Conservation (phyloP, 2,113 vertebrate genomes). For the Glaucomys volans region DNA sequence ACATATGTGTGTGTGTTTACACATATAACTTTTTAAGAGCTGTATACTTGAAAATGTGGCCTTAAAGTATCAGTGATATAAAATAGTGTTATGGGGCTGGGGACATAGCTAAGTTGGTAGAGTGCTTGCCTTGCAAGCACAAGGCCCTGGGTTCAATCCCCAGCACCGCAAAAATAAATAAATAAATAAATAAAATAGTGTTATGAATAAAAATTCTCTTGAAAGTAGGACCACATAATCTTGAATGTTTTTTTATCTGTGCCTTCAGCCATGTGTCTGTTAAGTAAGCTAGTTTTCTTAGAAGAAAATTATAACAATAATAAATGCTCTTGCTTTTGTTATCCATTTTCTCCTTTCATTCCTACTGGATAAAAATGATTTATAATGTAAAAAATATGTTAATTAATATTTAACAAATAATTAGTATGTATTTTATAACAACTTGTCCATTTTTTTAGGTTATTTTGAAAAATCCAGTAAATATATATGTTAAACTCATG, state of each 20-base stretch:
- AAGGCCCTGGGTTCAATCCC: no score
- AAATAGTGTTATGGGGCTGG: background rate
- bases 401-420: background rate
- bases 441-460: conserved; percentile 1
- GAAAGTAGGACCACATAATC: background rate
- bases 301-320: background rate
- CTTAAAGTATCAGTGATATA: conserved; percentile 12
- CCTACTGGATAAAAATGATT: background rate
- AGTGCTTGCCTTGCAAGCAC: no score
- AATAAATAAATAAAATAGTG: conserved; percentile 33
- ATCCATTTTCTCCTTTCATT: conserved; percentile 29
- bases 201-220: conserved; percentile 46
- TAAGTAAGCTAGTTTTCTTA: background rate
- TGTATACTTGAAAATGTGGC: conserved; percentile 32
- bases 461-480: conserved; percentile 49
- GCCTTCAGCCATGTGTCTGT: background rate
- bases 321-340: background rate
- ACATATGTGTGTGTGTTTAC: no score
- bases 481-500: conserved; percentile 65
- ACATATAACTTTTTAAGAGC: conserved; percentile 17
- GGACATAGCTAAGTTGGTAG: no score
- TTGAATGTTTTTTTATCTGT: background rate
- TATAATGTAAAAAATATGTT: conserved; percentile 42
- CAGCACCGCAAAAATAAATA: no score
- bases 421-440: background rate